phyloP scores from a whole-genome alignment of 2,113 vertebrate genomes.

The Excalfactoria chinensis region DNA sequence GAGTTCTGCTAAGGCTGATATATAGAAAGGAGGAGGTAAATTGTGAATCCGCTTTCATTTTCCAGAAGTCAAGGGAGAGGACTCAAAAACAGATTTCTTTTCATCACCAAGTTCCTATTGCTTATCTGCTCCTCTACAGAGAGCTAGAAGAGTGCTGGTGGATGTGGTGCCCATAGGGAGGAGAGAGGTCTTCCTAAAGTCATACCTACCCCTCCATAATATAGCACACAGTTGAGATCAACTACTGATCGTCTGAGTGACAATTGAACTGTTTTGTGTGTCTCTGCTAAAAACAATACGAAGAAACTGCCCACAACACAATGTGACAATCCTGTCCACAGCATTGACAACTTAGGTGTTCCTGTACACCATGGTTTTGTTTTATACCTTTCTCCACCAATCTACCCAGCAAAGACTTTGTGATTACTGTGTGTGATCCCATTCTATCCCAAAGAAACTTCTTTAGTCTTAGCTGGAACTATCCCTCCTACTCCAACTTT shows the following conservation, averaged over 20 bases:
- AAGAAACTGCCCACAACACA: background rate
- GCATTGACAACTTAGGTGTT: background rate
- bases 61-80: background rate
- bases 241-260: background rate
- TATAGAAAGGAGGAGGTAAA: background rate
- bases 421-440: background rate
- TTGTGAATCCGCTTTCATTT: background rate
- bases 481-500: background rate
- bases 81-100: background rate
- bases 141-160: background rate
- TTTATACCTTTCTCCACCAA: background rate
- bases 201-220: background rate
- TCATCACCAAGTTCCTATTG: background rate
- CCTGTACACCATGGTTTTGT: background rate
- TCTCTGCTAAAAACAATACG: background rate
- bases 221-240: background rate
- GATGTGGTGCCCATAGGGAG: fast-evolving
- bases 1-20: background rate
- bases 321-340: fast-evolving
- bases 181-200: background rate
- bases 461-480: background rate
- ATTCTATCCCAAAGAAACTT: background rate
- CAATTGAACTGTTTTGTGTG: background rate
- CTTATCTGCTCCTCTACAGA: background rate
- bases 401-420: background rate